Conservation (phyloP, 2,888 invertebrate genomes). For the Spisula subtruncata region DNA sequence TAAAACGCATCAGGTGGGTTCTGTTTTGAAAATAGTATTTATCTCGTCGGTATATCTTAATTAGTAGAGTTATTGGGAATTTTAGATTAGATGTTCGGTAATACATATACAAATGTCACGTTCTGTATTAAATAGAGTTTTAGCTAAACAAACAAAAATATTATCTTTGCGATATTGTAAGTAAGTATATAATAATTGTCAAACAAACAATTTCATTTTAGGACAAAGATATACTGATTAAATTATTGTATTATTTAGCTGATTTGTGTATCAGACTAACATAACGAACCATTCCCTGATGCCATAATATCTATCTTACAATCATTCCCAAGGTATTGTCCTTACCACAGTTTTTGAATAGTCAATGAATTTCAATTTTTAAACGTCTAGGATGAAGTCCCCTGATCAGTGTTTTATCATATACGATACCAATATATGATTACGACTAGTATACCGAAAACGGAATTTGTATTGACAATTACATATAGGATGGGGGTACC, state of each 20-base stretch:
- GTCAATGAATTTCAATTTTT: slow-evolving; percentile 29
- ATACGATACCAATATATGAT: background rate
- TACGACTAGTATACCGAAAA: background rate
- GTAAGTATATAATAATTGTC: background rate
- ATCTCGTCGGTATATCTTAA: no score
- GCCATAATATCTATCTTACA: background rate
- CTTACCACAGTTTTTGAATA: no score
- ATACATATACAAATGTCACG: no score
- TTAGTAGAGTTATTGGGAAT: no score
- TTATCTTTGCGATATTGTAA: no score
- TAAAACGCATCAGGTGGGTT: no score
- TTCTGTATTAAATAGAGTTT: no score
- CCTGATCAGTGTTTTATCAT: slow-evolving; percentile 1
- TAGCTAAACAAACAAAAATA: no score
- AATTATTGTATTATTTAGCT: background rate
- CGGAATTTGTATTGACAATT: background rate
- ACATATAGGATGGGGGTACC: no score
- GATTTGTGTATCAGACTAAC: background rate
- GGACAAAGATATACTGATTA: background rate
- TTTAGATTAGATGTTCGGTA: no score
- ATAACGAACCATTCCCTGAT: background rate
- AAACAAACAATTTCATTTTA: background rate
- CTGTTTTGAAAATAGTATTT: no score
- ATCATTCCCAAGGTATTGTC: background rate
- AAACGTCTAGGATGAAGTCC: slow-evolving; percentile 17